phyloP scores from a whole-genome alignment of 1,140 invertebrate species.

The Colletes latitarsis region DNA sequence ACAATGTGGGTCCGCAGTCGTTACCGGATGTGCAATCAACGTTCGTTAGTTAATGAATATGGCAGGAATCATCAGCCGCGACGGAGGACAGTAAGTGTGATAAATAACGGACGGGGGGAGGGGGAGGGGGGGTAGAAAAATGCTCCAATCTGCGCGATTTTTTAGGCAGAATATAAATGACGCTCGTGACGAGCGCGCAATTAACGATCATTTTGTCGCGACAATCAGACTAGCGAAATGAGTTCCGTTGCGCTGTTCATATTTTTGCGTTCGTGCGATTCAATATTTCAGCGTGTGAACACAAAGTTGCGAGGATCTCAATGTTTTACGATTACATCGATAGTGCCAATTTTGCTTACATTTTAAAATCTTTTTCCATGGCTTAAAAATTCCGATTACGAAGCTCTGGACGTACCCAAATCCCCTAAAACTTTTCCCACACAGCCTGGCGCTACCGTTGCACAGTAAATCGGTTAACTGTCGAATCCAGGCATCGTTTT shows the following conservation, averaged over 20 bases:
- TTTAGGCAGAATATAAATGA: slow-evolving; percentile 23
- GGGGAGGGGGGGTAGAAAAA: slow-evolving; percentile 14
- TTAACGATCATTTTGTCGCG: slow-evolving; percentile 18
- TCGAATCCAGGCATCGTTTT: no score
- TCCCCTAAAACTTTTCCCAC: no score
- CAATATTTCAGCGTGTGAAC: no score
- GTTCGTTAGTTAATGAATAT: slow-evolving; percentile 11
- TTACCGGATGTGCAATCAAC: neutral
- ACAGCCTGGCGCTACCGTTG: no score
- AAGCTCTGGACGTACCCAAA: no score
- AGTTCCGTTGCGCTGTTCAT: no score
- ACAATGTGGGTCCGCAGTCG: neutral
- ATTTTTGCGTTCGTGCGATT: neutral
- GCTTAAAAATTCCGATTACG: no score
- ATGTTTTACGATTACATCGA: no score
- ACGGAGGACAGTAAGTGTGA: slow-evolving; percentile 35
- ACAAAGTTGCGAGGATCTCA: no score
- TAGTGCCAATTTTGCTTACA: no score
- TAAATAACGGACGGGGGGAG: slow-evolving; percentile 5
- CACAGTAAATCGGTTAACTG: no score
- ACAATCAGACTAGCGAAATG: slow-evolving; percentile 12
- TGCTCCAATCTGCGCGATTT: neutral
- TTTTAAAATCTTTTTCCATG: no score
- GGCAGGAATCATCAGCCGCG: slow-evolving; percentile 33
- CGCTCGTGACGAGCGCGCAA: slow-evolving; percentile 32